A percentile compares a stretch with the other conserved stretches of the same genome.
These are phyloP conservation scores for Clarias pachynema DNA, from an alignment of 2,797 vertebrate genomes.

Conservation along the genomic window DNA sequence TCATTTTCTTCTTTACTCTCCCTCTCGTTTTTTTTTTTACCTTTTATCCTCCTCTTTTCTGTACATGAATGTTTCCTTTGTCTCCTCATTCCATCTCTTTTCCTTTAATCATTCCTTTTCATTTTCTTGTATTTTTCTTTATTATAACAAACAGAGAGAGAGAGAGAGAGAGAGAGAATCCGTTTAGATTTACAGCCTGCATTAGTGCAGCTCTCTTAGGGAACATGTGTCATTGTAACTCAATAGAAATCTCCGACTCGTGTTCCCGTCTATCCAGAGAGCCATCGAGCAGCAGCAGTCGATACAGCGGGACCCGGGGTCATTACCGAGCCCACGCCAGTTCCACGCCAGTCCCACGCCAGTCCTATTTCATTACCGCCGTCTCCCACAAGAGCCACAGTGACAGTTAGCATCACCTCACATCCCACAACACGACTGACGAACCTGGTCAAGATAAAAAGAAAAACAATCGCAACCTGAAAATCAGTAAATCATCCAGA, in stretches of 20 bases:
- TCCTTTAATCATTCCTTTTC: neutral
- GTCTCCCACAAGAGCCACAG: neutral
- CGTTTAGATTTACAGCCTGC: conserved; percentile 35
- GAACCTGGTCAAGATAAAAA: neutral
- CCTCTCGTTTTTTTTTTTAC: neutral
- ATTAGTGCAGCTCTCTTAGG: conserved; percentile 40
- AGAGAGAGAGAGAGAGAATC: conserved; percentile 7
- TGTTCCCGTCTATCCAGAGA: conserved; percentile 33
- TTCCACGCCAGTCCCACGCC: neutral
- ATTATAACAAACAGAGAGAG: neutral
- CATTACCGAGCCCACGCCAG: conserved; percentile 26
- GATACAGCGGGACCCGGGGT: conserved; percentile 26
- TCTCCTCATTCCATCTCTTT: neutral
- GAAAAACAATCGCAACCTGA: neutral
- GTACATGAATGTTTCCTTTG: neutral
- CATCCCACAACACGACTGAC: neutral
- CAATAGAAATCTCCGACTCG: conserved; percentile 37
- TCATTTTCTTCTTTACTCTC: neutral
- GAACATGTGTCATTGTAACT: conserved; percentile 47
- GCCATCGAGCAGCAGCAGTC: conserved; percentile 25
- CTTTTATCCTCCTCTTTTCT: neutral
- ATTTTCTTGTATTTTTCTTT: neutral
- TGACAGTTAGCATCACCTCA: conserved; percentile 1
- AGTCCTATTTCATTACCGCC: conserved; percentile 23
- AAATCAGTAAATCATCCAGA: no score